These are phyloP conservation scores for Ceratosolen fusciceps DNA, from an alignment of 1,140 invertebrate genomes.

Conservation along the genomic window DNA sequence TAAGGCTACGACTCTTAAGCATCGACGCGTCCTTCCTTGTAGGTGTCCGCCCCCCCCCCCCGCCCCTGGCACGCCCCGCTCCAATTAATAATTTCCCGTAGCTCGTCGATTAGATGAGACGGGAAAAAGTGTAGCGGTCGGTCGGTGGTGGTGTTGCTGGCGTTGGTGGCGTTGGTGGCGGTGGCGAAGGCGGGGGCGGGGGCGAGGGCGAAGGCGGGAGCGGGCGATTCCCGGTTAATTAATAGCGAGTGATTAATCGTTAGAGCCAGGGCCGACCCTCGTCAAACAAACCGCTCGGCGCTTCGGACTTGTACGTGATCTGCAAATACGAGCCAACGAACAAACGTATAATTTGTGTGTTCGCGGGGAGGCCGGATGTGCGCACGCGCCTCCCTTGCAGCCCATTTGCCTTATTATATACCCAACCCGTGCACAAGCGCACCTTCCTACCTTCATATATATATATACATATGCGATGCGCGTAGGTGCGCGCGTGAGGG, in stretches of 20 bases:
- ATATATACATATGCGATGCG: conserved; percentile 42
- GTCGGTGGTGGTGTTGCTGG: not conserved
- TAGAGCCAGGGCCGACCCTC: conserved; percentile 56
- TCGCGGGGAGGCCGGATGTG: not conserved
- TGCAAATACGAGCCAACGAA: conserved; percentile 54
- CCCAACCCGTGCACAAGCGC: no score
- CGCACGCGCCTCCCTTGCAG: not conserved
- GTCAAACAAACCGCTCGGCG: conserved; percentile 62
- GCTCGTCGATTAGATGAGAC: not conserved
- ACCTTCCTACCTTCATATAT: no score
- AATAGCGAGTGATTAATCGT: conserved; percentile 66
- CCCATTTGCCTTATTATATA: conserved; percentile 23
- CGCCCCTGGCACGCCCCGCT: no score
- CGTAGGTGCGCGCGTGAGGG: conserved; percentile 25
- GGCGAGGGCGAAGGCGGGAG: not conserved
- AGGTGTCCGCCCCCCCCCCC: no score
- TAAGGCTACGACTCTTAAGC: no score
- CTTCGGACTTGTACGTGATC: conserved; percentile 57
- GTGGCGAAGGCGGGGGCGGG: not conserved
- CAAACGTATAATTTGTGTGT: conserved; percentile 6
- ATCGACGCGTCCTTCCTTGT: no score
- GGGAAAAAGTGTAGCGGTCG: not conserved
- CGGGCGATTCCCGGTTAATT: conserved; percentile 63
- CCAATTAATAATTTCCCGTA: not conserved
- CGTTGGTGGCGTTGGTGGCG: not conserved